These are phyloP conservation scores for Lasioglossum vierecki DNA, from an alignment of 2,888 invertebrate genomes.

Conservation along the genomic window DNA sequence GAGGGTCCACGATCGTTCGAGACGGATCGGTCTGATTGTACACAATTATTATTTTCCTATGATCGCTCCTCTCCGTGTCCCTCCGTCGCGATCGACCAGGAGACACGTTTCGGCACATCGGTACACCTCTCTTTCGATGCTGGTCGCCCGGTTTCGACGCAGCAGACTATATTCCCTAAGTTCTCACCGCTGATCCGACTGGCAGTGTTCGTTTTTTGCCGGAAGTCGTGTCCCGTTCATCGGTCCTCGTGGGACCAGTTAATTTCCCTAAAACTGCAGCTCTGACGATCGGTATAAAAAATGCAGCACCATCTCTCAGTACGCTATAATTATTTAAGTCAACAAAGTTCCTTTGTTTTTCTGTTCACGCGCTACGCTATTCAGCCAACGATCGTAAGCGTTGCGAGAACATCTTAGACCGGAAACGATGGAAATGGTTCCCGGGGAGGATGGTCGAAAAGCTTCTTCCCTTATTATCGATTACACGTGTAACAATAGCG, in stretches of 20 bases:
- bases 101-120: slow-evolving; percentile 29
- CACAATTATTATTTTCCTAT: neutral
- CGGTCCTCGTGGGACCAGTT: slow-evolving; percentile 26
- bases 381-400: slow-evolving; percentile 33
- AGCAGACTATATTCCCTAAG: neutral
- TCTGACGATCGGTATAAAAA: slow-evolving; percentile 51
- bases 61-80: neutral
- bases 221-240: slow-evolving; percentile 51
- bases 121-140: neutral
- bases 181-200: slow-evolving; percentile 54
- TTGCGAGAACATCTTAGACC: slow-evolving; percentile 1
- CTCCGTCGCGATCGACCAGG: slow-evolving; percentile 22
- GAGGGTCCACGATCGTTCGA: slow-evolving; percentile 16
- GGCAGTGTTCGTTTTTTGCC: slow-evolving; percentile 67
- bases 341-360: slow-evolving; percentile 37
- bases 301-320: slow-evolving; percentile 67
- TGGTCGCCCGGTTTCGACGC: slow-evolving; percentile 7
- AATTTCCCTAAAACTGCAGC: slow-evolving; percentile 48
- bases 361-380: slow-evolving; percentile 7
- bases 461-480: slow-evolving; percentile 34
- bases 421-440: slow-evolving; percentile 13
- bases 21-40: slow-evolving; percentile 7
- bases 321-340: slow-evolving; percentile 53
- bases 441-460: slow-evolving; percentile 38
- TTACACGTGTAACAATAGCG: slow-evolving; percentile 59